These are phyloP conservation scores for Halocaridina rubra DNA, from an alignment of 2,888 invertebrate species.

Conservation along the genomic window DNA sequence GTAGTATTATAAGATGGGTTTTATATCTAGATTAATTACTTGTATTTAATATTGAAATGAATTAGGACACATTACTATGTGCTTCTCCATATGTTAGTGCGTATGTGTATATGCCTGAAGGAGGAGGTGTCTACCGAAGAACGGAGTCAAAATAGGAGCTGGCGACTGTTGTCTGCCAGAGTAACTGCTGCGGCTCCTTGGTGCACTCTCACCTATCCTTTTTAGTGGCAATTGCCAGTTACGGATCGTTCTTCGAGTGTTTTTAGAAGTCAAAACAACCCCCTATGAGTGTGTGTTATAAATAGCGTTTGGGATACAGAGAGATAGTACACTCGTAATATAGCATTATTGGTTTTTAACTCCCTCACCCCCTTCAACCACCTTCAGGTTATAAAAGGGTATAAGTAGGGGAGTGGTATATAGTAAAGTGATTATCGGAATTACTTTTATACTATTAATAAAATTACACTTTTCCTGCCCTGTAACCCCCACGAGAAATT, in stretches of 20 bases:
- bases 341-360: too few relatives aligned
- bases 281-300: conserved; percentile 50
- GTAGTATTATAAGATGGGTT: not conserved
- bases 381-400: too few relatives aligned
- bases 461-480: too few relatives aligned
- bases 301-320: conserved; percentile 47
- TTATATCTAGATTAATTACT: too few relatives aligned
- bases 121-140: too few relatives aligned
- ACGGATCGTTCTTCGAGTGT: too few relatives aligned
- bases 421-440: too few relatives aligned
- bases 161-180: conserved; percentile 54
- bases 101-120: not conserved
- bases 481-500: too few relatives aligned
- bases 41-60: not conserved
- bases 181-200: conserved; percentile 32
- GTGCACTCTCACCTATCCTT: conserved; percentile 41
- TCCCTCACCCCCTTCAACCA: too few relatives aligned
- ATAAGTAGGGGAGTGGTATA: too few relatives aligned
- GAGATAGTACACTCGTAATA: conserved; percentile 22
- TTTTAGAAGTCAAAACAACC: conserved; percentile 47
- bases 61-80: too few relatives aligned
- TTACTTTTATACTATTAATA: too few relatives aligned
- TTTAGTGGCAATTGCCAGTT: conserved; percentile 31
- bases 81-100: not conserved
- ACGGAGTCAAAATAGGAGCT: conserved; percentile 47